Base-by-base conservation (phyloP, 1,140 invertebrate genomes). In the Penaeus chinensis region DNA sequence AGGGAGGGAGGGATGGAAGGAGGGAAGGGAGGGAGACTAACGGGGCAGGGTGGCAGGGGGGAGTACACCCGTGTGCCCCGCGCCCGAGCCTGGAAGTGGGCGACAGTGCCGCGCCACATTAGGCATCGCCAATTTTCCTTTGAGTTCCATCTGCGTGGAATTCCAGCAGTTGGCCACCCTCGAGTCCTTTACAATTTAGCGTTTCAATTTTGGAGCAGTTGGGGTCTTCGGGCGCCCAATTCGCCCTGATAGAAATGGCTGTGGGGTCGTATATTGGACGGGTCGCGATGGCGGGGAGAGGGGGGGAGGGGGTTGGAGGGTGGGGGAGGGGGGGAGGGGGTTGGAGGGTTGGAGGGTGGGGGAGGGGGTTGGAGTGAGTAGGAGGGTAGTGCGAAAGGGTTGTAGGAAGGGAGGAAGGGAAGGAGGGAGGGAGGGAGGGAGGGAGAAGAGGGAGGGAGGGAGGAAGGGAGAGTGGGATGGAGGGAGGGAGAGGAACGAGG, bases 121-220 rank as follows among this genome's bases (percentile, higher is more conserved):
- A 82, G 63, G 37, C 81, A 82, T 82, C 81, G 20, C 81, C 81
- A 82, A 82, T 82, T 69, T 69, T 69, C 81, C 63, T 69, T 82
- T 74, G 71, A 74, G 27, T 74, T 74, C 81, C 81, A 82, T 69
- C 81, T 69, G 63, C 32, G 32, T 22, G 63, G 81, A 82, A 82
- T 82, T 82, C 62, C 65, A 82, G 63, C 81, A 82, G 63, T 82
- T 37, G 81, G 81, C 27, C 63, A 62, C 81, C 65, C 65, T 2
- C 63, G 63, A 47, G 32, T 82, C 81, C 81, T 82, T 82, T 47
- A 69, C 81, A 82, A 82, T 82, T 82, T 82, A 82, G 63, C 81
- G 62, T 82, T 82, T 82, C 81, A 82, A 82, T 82, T 82, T 82
- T 82, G 63, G 81, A 22, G 62, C 61, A 32, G 80, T 74, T 37